Evolutionary conservation across 2,797 vertebrate genomes (phyloP).

Genomic region (Typhlichthys eigenmanni): DNA sequence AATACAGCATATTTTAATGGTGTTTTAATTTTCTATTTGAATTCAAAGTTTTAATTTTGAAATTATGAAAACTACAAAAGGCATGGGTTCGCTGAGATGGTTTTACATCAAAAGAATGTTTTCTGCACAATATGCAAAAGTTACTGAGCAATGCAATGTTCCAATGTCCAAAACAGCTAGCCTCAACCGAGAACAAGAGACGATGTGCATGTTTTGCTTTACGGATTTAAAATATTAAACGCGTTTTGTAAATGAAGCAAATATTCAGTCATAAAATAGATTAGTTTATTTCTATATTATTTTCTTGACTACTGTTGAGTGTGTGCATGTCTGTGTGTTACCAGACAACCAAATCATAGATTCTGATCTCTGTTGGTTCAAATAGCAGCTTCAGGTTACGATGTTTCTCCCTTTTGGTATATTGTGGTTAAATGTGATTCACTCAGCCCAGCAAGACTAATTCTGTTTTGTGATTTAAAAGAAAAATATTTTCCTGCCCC

Average conservation of each 20-base stretch:
- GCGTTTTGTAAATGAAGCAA: no score
- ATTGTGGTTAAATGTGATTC: no score
- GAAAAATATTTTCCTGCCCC: no score
- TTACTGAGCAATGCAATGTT: slow-evolving; percentile 42
- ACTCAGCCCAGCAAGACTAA: no score
- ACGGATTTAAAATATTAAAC: background rate
- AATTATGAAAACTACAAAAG: background rate
- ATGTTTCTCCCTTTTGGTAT: background rate
- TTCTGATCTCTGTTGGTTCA: no score
- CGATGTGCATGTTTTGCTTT: slow-evolving; percentile 16
- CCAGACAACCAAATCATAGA: background rate
- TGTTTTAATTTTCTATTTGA: slow-evolving; percentile 6
- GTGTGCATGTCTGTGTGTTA: background rate
- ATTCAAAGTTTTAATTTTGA: background rate
- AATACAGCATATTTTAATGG: slow-evolving; percentile 26
- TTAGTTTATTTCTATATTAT: no score
- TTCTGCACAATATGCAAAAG: slow-evolving; percentile 47
- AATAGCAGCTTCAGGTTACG: slow-evolving; percentile 1
- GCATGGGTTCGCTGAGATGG: slow-evolving; percentile 6
- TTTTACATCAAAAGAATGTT: slow-evolving; percentile 30
- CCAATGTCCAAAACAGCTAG: slow-evolving; percentile 38
- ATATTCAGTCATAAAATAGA: no score
- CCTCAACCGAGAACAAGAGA: slow-evolving; percentile 47
- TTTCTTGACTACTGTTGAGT: no score
- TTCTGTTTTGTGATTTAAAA: no score